Evolutionary conservation across 1,140 invertebrate genomes (phyloP).

Genomic region (Drosophila neocordata): DNA sequence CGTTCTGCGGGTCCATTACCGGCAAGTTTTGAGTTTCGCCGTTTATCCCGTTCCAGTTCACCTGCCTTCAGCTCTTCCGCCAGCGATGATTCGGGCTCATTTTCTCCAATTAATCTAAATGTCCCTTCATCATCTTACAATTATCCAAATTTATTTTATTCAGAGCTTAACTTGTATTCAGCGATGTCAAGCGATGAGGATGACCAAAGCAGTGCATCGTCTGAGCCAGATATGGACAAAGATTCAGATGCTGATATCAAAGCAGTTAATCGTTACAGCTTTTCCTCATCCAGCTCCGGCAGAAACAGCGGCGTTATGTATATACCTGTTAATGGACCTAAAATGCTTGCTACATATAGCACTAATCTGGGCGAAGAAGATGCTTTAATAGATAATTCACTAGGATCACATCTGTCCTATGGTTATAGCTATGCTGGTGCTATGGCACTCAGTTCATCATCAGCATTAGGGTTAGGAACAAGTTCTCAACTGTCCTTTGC

Average conservation of each 20-base stretch:
- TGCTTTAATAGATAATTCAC: constrained; percentile 40
- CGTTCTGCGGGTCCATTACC: constrained; percentile 93
- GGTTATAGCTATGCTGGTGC: constrained; percentile 48
- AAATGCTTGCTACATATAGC: constrained; percentile 62
- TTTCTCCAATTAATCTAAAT: background rate
- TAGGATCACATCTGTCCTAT: constrained; percentile 37
- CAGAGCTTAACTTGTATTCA: background rate
- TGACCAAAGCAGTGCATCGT: constrained; percentile 29
- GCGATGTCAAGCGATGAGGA: constrained; percentile 52
- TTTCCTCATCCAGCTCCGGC: background rate
- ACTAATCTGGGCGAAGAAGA: constrained; percentile 47
- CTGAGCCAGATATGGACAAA: background rate
- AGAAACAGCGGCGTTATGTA: constrained; percentile 45
- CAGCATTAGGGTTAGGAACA: background rate
- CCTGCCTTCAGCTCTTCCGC: constrained; percentile 51
- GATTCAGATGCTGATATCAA: background rate
- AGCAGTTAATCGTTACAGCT: constrained; percentile 32
- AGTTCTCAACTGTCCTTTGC: background rate
- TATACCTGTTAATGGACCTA: constrained; percentile 57
- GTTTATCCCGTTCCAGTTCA: constrained; percentile 82
- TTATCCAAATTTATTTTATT: background rate
- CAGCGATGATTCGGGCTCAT: background rate
- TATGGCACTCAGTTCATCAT: constrained; percentile 34
- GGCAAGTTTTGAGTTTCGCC: constrained; percentile 86
- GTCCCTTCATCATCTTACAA: background rate